Conservation (phyloP, 2,797 vertebrate genomes). For the Apodemus agrarius region DNA sequence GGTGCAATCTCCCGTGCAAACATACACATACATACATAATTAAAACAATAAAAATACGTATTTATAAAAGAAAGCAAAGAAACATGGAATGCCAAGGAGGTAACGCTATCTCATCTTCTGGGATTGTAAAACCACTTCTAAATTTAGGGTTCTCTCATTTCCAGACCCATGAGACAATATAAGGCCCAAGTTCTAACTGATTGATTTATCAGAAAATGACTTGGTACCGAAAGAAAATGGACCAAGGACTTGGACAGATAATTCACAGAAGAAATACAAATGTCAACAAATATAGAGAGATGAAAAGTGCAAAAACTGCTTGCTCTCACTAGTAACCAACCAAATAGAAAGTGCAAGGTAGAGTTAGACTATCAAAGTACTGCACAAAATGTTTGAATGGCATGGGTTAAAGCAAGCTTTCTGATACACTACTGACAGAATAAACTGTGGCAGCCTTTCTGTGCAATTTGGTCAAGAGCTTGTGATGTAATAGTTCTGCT, state of each 20-base stretch:
- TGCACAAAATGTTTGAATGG: conserved; percentile 4
- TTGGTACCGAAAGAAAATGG: conserved; percentile 21
- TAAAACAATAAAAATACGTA: not conserved
- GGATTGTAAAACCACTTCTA: conserved; percentile 50
- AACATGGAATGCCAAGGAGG: not conserved
- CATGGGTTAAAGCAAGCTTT: conserved; percentile 39
- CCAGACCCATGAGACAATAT: not conserved
- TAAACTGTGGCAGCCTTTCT: conserved; percentile 4
- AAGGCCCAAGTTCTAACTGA: conserved; percentile 49
- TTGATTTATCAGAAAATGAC: conserved; percentile 45
- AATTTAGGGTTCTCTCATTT: conserved; percentile 41
- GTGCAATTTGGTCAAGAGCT: conserved; percentile 25
- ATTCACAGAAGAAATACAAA: conserved; percentile 56
- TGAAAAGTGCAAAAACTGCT: not conserved
- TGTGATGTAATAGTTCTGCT: conserved; percentile 60
- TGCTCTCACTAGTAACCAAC: conserved; percentile 50
- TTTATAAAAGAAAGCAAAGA: not conserved
- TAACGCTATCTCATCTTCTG: conserved; percentile 3
- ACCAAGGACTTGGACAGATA: conserved; percentile 1
- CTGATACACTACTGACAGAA: conserved; percentile 35
- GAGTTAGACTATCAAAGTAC: conserved; percentile 39
- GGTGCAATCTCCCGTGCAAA: not conserved
- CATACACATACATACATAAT: not conserved
- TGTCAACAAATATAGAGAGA: conserved; percentile 41
- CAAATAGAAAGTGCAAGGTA: conserved; percentile 29